Evolutionary conservation across 53 echinoderm and acorn worm species (phyloP).

Genomic region (Antedon mediterranea): DNA sequence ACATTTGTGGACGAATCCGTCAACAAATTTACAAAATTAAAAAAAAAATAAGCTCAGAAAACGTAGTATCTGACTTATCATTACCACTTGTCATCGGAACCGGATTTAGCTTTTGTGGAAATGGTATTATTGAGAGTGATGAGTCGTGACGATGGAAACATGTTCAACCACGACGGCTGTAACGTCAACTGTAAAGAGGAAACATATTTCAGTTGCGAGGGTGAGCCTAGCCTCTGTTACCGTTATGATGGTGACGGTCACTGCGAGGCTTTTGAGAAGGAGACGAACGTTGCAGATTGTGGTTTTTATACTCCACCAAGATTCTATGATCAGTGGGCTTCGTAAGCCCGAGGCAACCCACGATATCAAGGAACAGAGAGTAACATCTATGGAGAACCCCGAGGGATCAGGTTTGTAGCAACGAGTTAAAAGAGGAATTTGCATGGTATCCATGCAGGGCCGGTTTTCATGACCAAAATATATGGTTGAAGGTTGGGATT

Average conservation of each 20-base stretch:
- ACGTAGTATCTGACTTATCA: slow-evolving; percentile 15
- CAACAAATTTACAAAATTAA: not conserved
- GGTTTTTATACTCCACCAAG: slow-evolving; percentile 58
- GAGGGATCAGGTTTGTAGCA: not conserved
- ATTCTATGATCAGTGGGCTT: slow-evolving; percentile 69
- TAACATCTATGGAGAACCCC: slow-evolving; percentile 32
- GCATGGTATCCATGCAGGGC: slow-evolving; percentile 2
- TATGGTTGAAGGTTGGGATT: slow-evolving; percentile 31
- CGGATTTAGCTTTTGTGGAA: slow-evolving; percentile 69
- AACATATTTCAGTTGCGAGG: slow-evolving; percentile 40
- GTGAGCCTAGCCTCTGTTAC: slow-evolving; percentile 58
- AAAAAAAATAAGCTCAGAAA: slow-evolving; percentile 20
- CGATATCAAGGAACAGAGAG: slow-evolving; percentile 22
- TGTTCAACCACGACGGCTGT: slow-evolving; percentile 60
- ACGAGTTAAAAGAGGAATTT: not conserved
- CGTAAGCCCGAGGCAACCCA: slow-evolving; percentile 51
- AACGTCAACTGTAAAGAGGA: slow-evolving; percentile 47
- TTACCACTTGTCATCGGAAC: slow-evolving; percentile 29
- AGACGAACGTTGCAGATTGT: slow-evolving; percentile 35
- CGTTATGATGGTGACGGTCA: slow-evolving; percentile 33
- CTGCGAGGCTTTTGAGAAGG: slow-evolving; percentile 47
- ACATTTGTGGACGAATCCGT: slow-evolving; percentile 25
- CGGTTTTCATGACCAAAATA: not conserved
- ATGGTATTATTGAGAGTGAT: slow-evolving; percentile 38
- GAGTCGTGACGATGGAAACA: slow-evolving; percentile 90